phyloP scores from a whole-genome alignment of 2,113 vertebrate genomes.

The Octodon degus region DNA sequence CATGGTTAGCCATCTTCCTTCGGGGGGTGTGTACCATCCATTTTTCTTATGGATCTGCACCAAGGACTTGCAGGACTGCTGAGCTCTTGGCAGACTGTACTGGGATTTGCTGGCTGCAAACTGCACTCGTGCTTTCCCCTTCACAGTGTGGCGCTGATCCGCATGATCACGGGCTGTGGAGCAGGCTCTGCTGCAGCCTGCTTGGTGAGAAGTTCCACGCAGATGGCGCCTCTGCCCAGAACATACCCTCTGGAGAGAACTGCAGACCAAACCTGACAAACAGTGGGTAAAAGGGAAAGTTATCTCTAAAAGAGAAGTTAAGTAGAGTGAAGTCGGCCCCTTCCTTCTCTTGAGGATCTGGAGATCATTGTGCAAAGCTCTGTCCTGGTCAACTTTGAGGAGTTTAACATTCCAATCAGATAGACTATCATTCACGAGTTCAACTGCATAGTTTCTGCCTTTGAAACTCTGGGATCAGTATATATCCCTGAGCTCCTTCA shows the following conservation, averaged over 20 bases:
- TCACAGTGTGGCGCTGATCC: conserved; percentile 97
- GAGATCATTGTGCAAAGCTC: conserved; percentile 96
- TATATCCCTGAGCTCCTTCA: conserved; percentile 98
- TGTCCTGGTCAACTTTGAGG: conserved; percentile 97
- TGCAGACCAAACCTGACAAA: conserved; percentile 96
- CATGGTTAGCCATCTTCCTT: no score
- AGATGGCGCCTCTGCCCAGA: conserved; percentile 96
- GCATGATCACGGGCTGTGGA: conserved; percentile 98
- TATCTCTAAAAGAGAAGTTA: conserved; percentile 96
- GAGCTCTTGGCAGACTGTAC: conserved; percentile 96
- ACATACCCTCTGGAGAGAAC: conserved; percentile 98
- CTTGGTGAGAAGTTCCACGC: conserved; percentile 98
- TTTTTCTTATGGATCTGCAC: conserved; percentile 99
- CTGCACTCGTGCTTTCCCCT: conserved; percentile 96
- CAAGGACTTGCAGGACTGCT: conserved; percentile 98
- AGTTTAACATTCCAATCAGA: conserved; percentile 99
- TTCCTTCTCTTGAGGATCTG: conserved; percentile 97
- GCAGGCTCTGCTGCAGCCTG: conserved; percentile 99
- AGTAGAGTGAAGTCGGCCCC: conserved; percentile 96
- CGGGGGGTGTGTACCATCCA: conserved; percentile 91
- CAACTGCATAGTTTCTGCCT: conserved; percentile 97
- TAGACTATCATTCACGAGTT: conserved; percentile 96
- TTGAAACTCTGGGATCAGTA: conserved; percentile 99
- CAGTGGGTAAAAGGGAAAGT: conserved; percentile 96
- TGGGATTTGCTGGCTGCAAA: conserved; percentile 99